Base-by-base conservation (phyloP, 2,113 vertebrate genomes). In the Panthera leo region DNA sequence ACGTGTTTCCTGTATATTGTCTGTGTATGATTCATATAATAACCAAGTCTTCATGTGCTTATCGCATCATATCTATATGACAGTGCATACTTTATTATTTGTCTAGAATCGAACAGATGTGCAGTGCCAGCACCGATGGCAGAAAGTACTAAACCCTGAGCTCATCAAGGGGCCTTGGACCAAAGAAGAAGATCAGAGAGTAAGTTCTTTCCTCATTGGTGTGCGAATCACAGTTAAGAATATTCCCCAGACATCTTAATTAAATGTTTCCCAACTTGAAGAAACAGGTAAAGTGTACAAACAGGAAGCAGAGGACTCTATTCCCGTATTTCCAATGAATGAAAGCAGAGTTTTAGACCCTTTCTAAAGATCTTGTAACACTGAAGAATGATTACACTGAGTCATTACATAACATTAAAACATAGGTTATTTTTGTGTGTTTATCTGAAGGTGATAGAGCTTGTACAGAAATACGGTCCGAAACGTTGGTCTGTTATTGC, bases 101-200 rank as follows among this genome's bases (percentile, higher is more conserved):
- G 87, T 29, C 90, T 98, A 99, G 99, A 99, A 99, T 97, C 99
- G 99, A 89, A 99, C 99, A 95, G 99, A 99, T 98, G 99, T 99
- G 93, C 99, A 99, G 98, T 99, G 99, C 97, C 99, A 99, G 97
- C 99, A 99, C 98, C 99, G 99, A 84, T 99, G 99, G 99, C 99
- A 99, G 98, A 99, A 99, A 97, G 99, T 99, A 55, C 98, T 99
- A 89, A 99, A 99, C 98, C 99, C 99, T 96, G 99, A 99, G 98
- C 99, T 99, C 98, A 99, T 99, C 98, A 99, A 99, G 98, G 99
- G 99, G 55, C 99, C 99, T 0, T 99, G 99, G 99, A 99, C 99
- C 97, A 99, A 99, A 99, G 99, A 99, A 98, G 99, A 99, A 97
- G 99, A 99, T 98, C 99, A 99, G 98, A 99, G 99, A 99, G 99